Base-by-base conservation (phyloP, 2,113 vertebrate genomes). In the Copsychus sechellarum region DNA sequence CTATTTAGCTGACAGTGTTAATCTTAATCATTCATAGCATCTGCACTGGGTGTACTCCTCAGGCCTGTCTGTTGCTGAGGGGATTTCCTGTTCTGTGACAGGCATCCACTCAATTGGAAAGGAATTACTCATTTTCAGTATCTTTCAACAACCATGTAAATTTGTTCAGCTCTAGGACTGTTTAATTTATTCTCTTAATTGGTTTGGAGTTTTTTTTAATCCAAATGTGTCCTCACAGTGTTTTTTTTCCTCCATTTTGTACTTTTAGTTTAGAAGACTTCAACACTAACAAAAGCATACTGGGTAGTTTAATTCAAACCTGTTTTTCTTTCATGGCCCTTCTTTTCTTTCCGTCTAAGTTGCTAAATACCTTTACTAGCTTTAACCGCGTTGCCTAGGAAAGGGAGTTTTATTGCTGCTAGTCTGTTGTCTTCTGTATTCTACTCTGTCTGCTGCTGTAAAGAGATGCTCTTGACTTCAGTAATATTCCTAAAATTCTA, bases 361-460 rank as follows among this genome's bases (percentile, higher is more conserved):
- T 71, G 47, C 78, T 89, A 60, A 92, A 96, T 92, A 64, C 81
- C 54, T 74, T 88, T 90, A 60, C 73, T 91, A 48, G 42, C 53
- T 91, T 84, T 77, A 83, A 70, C 79, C 36, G 28, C 0, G 22
- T 93, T 96, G 90, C 82, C 78, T 92, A 77, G 61, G 76, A 86
- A 80, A 66, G 33, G 38, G 48, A 11, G 6, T 70, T 93, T 86
- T 93, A n/a, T 72, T 92, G 83, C 72, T 53, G 17, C 2, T 31
- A 51, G 90, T 61, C 86, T 40, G 38, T 38, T 38, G 38, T 38
- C 38, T 38, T 38, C 38, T 85, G 5, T 83, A 79, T 65, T 86
- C 79, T 45, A 42, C 42, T 90, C 31, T 42, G 66, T 61, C 65
- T 47, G 67, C 76, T 86, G 54, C 85, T 88, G 33, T 51, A 29